Evolutionary conservation across 2,888 invertebrate genomes (phyloP), one percentile per base, ranked within the genome.

Genomic region (Heteropelma amictum): DNA sequence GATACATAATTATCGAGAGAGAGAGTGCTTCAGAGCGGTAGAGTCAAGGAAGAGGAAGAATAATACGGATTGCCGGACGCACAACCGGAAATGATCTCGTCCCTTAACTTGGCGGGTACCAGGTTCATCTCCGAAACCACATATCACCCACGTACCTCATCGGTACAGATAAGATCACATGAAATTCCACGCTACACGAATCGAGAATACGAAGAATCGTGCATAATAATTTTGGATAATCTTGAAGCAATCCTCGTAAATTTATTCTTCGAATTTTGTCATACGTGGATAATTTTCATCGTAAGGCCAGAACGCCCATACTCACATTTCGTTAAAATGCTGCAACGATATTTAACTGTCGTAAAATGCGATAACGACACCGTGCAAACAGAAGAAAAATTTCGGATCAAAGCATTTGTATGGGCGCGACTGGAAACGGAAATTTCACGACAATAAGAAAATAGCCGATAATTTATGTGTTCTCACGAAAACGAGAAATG

Each of bases 41-140:
- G 33, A 35, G 7, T 19, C 28, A 17, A 30, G 45, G 10, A 65
- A 54, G 45, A 17, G 4, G 54, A 45, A 23, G 40, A 8, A 63
- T 63, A n/a, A 68, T 28, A 53, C 74, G 53, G 70, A 70, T 69
- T 70, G 69, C 6, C 42, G 60, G 70, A 74, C 60, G 74, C 74
- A 74, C 53, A 70, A 64, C 70, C 63, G 74, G 74, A 74, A 74
- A 74, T 74, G 69, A 47, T 70, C 70, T 69, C 74, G 73, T 64
- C 45, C 35, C 42, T 65, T 60, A 64, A 64, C 53, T 70, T 64
- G 19, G 51, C 60, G 21, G 42, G 21, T 35, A 63, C 58, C 53
- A 40, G 56, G 58, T 28, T 53, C 53, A 21, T 53, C 12, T 12
- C 17, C 17, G 64, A 65, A 65, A 65, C 70, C 64, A 74, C 74